These are phyloP conservation scores for Pseudococcus jackbeardsleyi DNA, from an alignment of 2,888 invertebrate genomes.

Conservation along the genomic window DNA sequence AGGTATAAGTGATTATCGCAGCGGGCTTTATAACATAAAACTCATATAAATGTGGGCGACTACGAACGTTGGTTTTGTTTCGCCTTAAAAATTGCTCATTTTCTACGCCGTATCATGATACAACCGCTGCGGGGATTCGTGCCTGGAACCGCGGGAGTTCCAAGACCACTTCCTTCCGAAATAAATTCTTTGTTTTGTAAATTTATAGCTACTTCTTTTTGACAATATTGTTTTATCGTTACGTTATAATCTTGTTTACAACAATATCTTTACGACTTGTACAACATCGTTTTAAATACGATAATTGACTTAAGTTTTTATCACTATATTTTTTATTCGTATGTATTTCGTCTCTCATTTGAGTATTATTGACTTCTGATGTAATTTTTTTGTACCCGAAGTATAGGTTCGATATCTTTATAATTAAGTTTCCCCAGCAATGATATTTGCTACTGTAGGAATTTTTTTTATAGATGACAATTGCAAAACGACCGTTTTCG, in stretches of 20 bases:
- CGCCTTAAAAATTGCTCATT: slow-evolving; percentile 58
- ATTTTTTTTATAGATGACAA: not conserved
- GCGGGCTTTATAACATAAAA: slow-evolving; percentile 63
- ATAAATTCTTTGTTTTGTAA: slow-evolving; percentile 63
- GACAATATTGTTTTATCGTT: slow-evolving; percentile 64
- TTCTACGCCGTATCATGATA: slow-evolving; percentile 54
- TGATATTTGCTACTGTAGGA: not conserved
- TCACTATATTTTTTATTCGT: slow-evolving; percentile 29
- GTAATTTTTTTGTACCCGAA: not conserved
- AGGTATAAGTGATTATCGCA: slow-evolving; percentile 63
- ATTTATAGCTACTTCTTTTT: slow-evolving; percentile 63
- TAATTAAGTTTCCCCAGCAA: not conserved
- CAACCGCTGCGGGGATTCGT: slow-evolving; percentile 60
- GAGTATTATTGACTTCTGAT: slow-evolving; percentile 18
- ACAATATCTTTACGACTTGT: slow-evolving; percentile 64
- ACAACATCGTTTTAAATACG: slow-evolving; percentile 63
- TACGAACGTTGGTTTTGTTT: slow-evolving; percentile 58
- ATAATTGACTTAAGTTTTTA: slow-evolving; percentile 63
- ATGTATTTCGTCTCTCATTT: not conserved
- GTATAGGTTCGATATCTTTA: not conserved
- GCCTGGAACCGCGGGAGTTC: slow-evolving; percentile 56
- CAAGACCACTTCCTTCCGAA: slow-evolving; percentile 63
- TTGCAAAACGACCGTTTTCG: not conserved
- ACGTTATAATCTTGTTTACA: slow-evolving; percentile 63
- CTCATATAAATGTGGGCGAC: slow-evolving; percentile 62